Evolutionary conservation across 2,888 invertebrate genomes (phyloP), one percentile per base, ranked within the genome.

Genomic region (Mactromeris polynyma): DNA sequence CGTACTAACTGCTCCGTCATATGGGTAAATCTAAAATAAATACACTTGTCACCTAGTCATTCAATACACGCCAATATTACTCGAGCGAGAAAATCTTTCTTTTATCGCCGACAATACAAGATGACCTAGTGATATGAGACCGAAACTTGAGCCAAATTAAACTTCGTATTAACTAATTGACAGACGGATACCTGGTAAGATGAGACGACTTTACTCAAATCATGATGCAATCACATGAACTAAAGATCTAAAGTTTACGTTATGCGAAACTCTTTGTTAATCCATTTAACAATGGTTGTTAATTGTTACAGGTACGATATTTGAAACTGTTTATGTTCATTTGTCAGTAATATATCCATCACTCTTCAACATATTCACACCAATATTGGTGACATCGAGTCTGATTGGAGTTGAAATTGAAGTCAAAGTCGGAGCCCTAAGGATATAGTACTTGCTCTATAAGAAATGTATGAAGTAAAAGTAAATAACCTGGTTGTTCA

Each of bases 81-180:
- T 64, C 58, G 26, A 64, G 58, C 58, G 58, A 31, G 40, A 77
- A 77, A 40, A 77, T 38, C 40, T 36, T 77, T 77, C 77, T 77
- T 38, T 77, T 33, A 38, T 33, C 77, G 36, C 40, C 77, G 7
- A 77, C 77, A 77, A 40, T 77, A 77, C 36, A 21, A 38, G 40
- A 77, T 77, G 36, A 77, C 21, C 77, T 33, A 9, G 31, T 7
- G 21, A 36, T 77, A 77, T 14, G 19, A 26, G 26, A 79, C 79
- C 3, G 79, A 79, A 84, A 84, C 21, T 36, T 51, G 31, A 84
- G 84, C 84, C 84, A 84, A 78, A 9, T 77, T 78, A 33, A 42
- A 42, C 77, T 78, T 14, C 38, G 36, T 26, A 77, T 84, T 54
- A 78, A 51, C 0, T 26, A 36, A 51, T 42, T n/a, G 38, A 46